Conservation (phyloP, 2,113 vertebrate species). For the Platichthys flesus region DNA sequence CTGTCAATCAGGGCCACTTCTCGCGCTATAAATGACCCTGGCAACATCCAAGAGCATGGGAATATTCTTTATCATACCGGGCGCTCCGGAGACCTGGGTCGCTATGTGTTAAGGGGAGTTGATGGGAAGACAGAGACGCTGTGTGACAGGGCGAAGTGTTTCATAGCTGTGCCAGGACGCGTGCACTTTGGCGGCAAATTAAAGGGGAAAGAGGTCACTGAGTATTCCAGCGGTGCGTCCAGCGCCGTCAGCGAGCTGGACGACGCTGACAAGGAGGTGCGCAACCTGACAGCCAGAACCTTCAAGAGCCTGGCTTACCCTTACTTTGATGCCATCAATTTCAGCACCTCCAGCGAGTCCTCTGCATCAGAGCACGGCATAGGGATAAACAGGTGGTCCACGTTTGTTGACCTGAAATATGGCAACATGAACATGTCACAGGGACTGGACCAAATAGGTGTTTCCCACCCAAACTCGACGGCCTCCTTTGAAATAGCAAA, state of each 20-base stretch:
- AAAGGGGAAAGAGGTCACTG: conserved; percentile 81
- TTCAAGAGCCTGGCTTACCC: conserved; percentile 95
- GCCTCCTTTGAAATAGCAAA: conserved; percentile 71
- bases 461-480: conserved; percentile 63
- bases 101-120: conserved; percentile 80
- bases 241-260: conserved; percentile 94
- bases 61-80: conserved; percentile 83
- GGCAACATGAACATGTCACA: conserved; percentile 80
- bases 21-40: conserved; percentile 93
- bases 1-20: conserved; percentile 94
- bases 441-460: conserved; percentile 62
- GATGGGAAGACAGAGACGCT: conserved; percentile 70
- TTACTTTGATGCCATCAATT: conserved; percentile 82
- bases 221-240: conserved; percentile 90
- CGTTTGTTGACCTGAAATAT: conserved; percentile 92
- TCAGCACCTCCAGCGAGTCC: conserved; percentile 90
- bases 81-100: conserved; percentile 88
- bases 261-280: conserved; percentile 96
- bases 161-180: conserved; percentile 84
- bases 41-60: conserved; percentile 85
- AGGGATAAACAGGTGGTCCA: conserved; percentile 90
- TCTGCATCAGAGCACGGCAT: conserved; percentile 86
- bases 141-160: conserved; percentile 70
- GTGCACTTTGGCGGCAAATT: conserved; percentile 85
- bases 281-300: conserved; percentile 90